Percentiles rank a stretch among this genome's conserved stretches.
Conservation (phyloP, 2,113 vertebrate genomes). For the Cynocephalus volans region DNA sequence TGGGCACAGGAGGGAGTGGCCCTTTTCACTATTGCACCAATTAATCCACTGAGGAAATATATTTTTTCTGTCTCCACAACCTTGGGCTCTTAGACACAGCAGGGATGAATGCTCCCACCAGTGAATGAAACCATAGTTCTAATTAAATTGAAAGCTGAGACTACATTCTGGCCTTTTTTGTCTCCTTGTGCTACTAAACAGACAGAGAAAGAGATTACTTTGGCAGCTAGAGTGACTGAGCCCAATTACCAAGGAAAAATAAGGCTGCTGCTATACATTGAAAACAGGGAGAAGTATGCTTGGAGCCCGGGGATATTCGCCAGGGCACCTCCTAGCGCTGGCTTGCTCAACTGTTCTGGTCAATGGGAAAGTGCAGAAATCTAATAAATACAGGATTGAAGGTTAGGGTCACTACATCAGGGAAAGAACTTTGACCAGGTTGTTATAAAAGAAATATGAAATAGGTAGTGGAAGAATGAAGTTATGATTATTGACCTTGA, state of each 20-base stretch:
- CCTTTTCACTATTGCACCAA: neutral
- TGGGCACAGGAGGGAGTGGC: neutral
- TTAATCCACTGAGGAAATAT: neutral
- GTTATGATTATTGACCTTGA: conserved; percentile 35
- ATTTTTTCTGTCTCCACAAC: neutral
- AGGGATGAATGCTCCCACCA: neutral
- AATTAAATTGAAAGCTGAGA: conserved; percentile 11
- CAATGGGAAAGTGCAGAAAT: neutral
- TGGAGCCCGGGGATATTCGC: neutral
- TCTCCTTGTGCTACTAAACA: conserved; percentile 1
- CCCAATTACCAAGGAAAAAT: neutral
- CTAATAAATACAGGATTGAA: conserved; percentile 20
- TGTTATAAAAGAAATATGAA: neutral
- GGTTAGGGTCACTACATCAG: conserved; percentile 17
- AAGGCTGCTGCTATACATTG: neutral
- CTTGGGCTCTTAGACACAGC: neutral
- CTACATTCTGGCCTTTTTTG: neutral
- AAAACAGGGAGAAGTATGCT: neutral
- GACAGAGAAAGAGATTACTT: neutral
- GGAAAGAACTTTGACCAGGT: neutral
- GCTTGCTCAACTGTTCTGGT: neutral
- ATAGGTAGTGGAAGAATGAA: conserved; percentile 8
- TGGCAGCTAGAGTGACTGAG: neutral
- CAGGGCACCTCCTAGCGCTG: neutral
- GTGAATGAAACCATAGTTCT: neutral